Evolutionary conservation across 1,140 invertebrate genomes (phyloP).

Genomic region (Bradysia coprophila): DNA sequence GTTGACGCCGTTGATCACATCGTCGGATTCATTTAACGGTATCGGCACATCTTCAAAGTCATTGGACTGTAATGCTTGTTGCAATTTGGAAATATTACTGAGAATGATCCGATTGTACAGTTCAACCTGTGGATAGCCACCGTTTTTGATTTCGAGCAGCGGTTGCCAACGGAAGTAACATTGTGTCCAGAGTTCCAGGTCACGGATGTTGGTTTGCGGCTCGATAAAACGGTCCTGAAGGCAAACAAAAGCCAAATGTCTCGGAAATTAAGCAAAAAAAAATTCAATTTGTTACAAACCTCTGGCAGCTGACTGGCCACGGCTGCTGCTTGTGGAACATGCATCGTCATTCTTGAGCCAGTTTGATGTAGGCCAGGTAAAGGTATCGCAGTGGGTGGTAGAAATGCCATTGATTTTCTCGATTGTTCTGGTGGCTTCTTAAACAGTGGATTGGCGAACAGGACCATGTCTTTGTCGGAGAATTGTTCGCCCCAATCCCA

Average conservation of each 20-base stretch:
- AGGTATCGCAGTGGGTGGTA: constrained; percentile 9
- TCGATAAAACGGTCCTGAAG: constrained; percentile 20
- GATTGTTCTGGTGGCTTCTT: constrained; percentile 16
- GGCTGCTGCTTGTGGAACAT: neutral
- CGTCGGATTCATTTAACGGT: constrained; percentile 3
- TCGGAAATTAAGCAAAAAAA: constrained; percentile 5
- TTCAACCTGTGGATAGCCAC: constrained; percentile 50
- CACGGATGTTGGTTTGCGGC: constrained; percentile 31
- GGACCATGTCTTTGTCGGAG: constrained; percentile 47
- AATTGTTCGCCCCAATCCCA: constrained; percentile 79
- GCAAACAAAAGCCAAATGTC: constrained; percentile 6
- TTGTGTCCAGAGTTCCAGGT: constrained; percentile 65
- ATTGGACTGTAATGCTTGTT: constrained; percentile 18
- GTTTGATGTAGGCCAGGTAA: constrained; percentile 11
- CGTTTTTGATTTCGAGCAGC: constrained; percentile 58
- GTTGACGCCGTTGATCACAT: constrained; percentile 3
- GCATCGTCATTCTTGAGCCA: neutral
- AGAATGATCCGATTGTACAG: constrained; percentile 32
- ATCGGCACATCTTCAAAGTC: constrained; percentile 14
- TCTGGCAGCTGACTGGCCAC: neutral
- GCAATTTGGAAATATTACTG: constrained; percentile 33
- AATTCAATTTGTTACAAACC: neutral
- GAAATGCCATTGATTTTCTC: constrained; percentile 7
- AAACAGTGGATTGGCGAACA: constrained; percentile 65
- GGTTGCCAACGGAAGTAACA: constrained; percentile 81